phyloP scores from a whole-genome alignment of 1,140 invertebrate genomes.

The Heliconius nattereri region DNA sequence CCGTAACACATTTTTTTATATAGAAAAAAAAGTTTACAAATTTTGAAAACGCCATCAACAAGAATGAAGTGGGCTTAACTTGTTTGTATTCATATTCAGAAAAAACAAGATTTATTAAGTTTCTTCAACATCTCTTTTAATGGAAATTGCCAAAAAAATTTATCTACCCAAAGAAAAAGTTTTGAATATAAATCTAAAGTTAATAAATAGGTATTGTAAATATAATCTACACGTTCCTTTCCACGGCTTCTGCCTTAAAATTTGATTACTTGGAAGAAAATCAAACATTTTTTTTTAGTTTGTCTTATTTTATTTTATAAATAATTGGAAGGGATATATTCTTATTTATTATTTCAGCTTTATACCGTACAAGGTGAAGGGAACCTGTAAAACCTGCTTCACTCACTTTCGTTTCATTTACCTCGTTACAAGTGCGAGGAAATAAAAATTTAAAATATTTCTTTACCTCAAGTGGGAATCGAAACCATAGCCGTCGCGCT shows the following conservation, averaged over 20 bases:
- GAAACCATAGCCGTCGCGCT: too few relatives aligned
- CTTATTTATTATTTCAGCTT: too few relatives aligned
- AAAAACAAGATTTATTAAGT: constrained; percentile 12
- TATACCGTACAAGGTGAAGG: too few relatives aligned
- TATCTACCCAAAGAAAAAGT: neutral
- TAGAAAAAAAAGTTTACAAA: neutral
- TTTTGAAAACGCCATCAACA: neutral
- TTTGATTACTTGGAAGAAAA: neutral
- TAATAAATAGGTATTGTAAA: constrained; percentile 14
- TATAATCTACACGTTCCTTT: constrained; percentile 8
- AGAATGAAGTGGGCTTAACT: neutral
- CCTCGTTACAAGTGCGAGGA: too few relatives aligned
- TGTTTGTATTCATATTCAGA: constrained; percentile 14
- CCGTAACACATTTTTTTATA: neutral
- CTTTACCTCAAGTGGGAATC: too few relatives aligned
- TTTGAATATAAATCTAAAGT: constrained; percentile 13
- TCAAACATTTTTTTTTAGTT: neutral
- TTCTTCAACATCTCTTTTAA: constrained; percentile 14
- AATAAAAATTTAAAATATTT: too few relatives aligned
- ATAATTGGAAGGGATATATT: too few relatives aligned
- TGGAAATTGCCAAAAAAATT: constrained; percentile 10
- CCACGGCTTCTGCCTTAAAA: neutral
- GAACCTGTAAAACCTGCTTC: too few relatives aligned
- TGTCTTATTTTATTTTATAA: too few relatives aligned
- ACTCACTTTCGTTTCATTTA: too few relatives aligned